Base-by-base conservation (phyloP, 1,140 invertebrate species). In the Lethrus apterus region DNA sequence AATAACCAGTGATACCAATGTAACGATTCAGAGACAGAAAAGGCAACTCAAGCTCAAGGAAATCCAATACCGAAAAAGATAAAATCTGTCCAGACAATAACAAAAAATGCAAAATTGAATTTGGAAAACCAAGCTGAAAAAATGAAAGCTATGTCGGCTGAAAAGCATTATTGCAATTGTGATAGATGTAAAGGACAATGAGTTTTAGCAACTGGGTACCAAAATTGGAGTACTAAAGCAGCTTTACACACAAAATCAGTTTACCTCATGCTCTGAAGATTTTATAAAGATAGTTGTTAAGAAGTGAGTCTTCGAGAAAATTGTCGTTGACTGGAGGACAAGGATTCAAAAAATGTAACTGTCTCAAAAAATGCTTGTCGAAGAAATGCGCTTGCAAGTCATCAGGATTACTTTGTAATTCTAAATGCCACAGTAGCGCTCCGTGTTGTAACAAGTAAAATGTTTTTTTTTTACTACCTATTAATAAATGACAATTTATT, bases 71-170 rank as follows among this genome's bases (percentile, higher is more conserved):
- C n/a, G n/a, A n/a, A n/a, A n/a, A n/a, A n/a, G n/a, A n/a, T n/a
- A n/a, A n/a, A n/a, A n/a, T n/a, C n/a, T n/a, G n/a, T n/a, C n/a
- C n/a, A n/a, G n/a, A n/a, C n/a, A n/a, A n/a, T n/a, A n/a, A n/a
- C n/a, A n/a, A n/a, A n/a, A n/a, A n/a, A n/a, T n/a, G n/a, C n/a
- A n/a, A n/a, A n/a, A n/a, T n/a, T n/a, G n/a, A n/a, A n/a, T n/a
- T n/a, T n/a, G n/a, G n/a, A n/a, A n/a, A n/a, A n/a, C 20, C 26
- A 48, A 31, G 42, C 30, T 48, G 44, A 30, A 38, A 36, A 34
- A 30, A 2, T 38, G 11, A 29, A 46, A 38, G 35, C 38, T 26
- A 31, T 19, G 31, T 24, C 29, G 33, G 38, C 24, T 26, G 5
- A 24, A 30, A 46, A 36, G 26, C 21, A 26, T 38, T 46, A 38